phyloP scores from a whole-genome alignment of 1,140 invertebrate genomes.

The Drosophila sp. region DNA sequence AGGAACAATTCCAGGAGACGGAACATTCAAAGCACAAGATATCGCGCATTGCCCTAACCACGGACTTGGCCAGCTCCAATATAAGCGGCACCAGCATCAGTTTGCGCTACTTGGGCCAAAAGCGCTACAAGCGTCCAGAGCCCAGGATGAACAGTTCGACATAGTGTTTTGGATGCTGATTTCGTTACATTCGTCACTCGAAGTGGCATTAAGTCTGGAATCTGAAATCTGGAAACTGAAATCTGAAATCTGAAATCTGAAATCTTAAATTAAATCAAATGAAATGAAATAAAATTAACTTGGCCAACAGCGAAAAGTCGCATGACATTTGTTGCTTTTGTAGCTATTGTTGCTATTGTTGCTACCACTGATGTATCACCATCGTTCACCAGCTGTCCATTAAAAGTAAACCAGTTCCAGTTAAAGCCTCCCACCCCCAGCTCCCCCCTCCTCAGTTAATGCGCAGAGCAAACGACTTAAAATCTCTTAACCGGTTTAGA shows the following conservation, averaged over 20 bases:
- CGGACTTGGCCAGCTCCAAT: neutral
- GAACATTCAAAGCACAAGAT: neutral
- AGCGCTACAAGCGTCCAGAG: neutral
- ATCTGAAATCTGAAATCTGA: too few relatives aligned
- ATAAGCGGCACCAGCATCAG: neutral
- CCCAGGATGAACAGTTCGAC: neutral
- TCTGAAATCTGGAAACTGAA: too few relatives aligned
- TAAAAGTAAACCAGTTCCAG: constrained; percentile 59
- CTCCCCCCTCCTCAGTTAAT: neutral
- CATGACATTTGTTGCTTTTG: neutral
- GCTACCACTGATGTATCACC: constrained; percentile 29
- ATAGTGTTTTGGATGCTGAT: too few relatives aligned
- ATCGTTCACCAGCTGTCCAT: constrained; percentile 48
- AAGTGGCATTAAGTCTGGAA: constrained; percentile 17
- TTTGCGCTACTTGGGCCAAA: neutral
- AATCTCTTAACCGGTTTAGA: constrained; percentile 63
- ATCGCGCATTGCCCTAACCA: neutral
- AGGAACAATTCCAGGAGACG: neutral
- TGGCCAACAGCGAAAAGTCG: constrained; percentile 3
- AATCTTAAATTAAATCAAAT: constrained; percentile 10
- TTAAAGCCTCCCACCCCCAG: neutral
- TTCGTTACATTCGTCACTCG: too few relatives aligned
- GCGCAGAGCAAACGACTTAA: constrained; percentile 41
- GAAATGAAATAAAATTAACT: constrained; percentile 21
- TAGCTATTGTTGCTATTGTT: constrained; percentile 3